Base-by-base conservation (phyloP, 2,113 vertebrate genomes). In the Casuarius casuarius region DNA sequence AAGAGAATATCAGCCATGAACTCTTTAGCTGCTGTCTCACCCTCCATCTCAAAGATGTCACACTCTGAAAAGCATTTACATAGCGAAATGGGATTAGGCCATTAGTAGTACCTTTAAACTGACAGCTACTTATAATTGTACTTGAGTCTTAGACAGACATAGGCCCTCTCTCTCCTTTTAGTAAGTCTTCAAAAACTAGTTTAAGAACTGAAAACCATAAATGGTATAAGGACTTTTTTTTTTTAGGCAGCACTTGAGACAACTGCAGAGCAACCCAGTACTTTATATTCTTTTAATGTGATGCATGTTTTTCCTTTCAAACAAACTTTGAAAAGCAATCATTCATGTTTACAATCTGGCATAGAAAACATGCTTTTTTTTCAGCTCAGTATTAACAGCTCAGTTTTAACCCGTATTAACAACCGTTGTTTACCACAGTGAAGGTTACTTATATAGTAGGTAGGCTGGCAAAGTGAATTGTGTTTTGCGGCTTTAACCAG, bases 1-100 rank as follows among this genome's bases (percentile, higher is more conserved):
- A 75, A 66, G 84, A 87, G 77, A 11, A 44, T 23, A 46, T 48
- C 78, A 83, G 71, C 0, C 42, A 0, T 89, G 95, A 95, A 94
- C 81, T 75, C 77, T 63, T 70, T 9, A 54, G 71, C 59, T 89
- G 67, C 90, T 56, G 78, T 38, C 59, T 86, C 3, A 0, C 15
- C 33, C 22, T 49, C 58, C 73, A 2, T 11, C 35, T 54, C 35
- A 58, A 89, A 88, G 31, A 21, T 3, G 49, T 67, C 49, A 2
- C 8, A n/a, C 20, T 40, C 42, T 51, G 85, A 68, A 51, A 81
- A 91, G 61, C 68, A 78, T 29, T 89, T 88, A 46, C 3, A 25
- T 23, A 77, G 79, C 67, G 63, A 54, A 88, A 90, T 58, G 74
- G 42, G 68, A 74, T 92, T 78, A 96, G 51, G 65, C 67, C 28